Evolutionary conservation across 2,113 vertebrate genomes (phyloP).

Genomic region (Aldabrachelys gigantea): DNA sequence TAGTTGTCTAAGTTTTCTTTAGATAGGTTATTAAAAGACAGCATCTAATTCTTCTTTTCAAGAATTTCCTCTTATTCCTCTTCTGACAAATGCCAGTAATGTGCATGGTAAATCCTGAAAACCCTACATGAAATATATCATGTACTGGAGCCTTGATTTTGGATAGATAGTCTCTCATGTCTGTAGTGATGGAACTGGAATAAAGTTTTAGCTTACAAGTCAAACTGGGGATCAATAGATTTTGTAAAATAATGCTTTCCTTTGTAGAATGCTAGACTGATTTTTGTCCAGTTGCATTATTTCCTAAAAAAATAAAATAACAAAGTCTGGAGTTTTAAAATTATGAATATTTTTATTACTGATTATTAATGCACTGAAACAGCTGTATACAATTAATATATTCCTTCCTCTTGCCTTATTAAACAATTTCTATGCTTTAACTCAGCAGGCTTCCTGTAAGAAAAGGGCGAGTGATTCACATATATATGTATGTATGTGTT

Average conservation of each 20-base stretch:
- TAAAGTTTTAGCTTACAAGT: background rate
- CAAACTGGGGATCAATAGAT: background rate
- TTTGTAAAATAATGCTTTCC: background rate
- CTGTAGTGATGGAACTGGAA: background rate
- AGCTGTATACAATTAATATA: constrained; percentile 48
- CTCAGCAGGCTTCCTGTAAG: constrained; percentile 41
- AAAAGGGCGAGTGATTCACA: constrained; percentile 19
- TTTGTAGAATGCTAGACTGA: background rate
- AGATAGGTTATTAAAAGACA: background rate
- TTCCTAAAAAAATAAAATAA: background rate
- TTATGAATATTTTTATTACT: constrained; percentile 59
- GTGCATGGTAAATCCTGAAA: background rate
- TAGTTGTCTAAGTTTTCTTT: background rate
- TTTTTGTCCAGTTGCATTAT: background rate
- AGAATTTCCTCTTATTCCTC: accelerated
- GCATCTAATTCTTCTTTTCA: background rate
- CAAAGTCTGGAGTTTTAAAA: background rate
- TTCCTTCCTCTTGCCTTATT: constrained; percentile 30
- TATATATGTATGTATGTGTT: background rate
- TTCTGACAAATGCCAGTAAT: background rate
- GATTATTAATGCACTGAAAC: constrained; percentile 62
- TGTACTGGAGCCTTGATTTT: background rate
- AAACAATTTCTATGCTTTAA: constrained; percentile 28
- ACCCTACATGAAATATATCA: background rate
- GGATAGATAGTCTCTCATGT: background rate